phyloP scores from a whole-genome alignment of 2,797 vertebrate genomes.

The Platyrinchus mystaceus region DNA sequence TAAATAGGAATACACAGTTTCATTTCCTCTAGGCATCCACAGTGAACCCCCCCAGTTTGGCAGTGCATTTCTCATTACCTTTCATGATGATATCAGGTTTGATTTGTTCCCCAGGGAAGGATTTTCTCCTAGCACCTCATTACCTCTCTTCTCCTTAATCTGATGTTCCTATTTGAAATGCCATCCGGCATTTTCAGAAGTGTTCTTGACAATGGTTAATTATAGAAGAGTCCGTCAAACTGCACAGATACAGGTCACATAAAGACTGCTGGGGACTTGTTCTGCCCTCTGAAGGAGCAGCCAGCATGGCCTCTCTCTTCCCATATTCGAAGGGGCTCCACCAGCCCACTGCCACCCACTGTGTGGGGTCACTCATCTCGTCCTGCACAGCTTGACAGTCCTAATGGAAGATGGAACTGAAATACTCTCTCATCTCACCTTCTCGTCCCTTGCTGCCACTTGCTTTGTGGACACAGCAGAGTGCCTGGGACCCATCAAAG shows the following conservation, averaged over 20 bases:
- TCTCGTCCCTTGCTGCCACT: neutral
- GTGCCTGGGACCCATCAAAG: neutral
- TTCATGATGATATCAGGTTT: slow-evolving; percentile 49
- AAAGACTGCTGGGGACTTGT: neutral
- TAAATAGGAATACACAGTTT: slow-evolving; percentile 1
- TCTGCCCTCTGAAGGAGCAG: neutral
- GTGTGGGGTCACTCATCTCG: neutral
- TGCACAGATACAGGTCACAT: neutral
- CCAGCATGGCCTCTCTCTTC: neutral
- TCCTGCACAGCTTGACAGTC: neutral
- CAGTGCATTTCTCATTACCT: slow-evolving; percentile 46
- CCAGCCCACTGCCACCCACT: accelerated
- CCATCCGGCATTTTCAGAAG: slow-evolving; percentile 5
- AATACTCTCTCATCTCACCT: neutral
- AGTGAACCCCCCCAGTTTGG: neutral
- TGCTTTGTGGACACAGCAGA: neutral
- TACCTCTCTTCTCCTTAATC: slow-evolving; percentile 56
- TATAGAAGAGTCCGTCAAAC: slow-evolving; percentile 25
- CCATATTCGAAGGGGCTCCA: neutral
- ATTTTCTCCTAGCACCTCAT: slow-evolving; percentile 67
- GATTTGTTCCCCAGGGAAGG: slow-evolving; percentile 51
- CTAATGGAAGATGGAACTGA: neutral
- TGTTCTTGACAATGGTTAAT: slow-evolving; percentile 57
- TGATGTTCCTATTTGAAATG: slow-evolving; percentile 43
- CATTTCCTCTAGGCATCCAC: neutral